A percentile compares a stretch with the other conserved stretches of the same genome.
Evolutionary conservation across 2,888 invertebrate genomes (phyloP).

Genomic region (Heliconius charithonia): DNA sequence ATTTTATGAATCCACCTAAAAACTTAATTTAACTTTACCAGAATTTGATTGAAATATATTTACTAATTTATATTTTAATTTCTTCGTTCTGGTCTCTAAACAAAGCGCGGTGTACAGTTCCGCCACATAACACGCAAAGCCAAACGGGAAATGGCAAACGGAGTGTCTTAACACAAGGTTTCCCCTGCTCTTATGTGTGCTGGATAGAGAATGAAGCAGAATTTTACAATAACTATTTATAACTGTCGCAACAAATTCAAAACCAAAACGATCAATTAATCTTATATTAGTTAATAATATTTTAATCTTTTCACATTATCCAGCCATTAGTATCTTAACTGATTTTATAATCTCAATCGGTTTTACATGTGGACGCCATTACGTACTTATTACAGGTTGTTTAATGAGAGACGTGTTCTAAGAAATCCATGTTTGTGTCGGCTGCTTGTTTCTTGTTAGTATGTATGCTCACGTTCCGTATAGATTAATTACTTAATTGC

Average conservation of each 20-base stretch:
- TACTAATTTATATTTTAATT: too few relatives aligned
- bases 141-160: too few relatives aligned
- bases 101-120: too few relatives aligned
- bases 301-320: constrained; percentile 10
- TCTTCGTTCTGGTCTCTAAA: too few relatives aligned
- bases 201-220: too few relatives aligned
- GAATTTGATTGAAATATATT: too few relatives aligned
- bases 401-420: constrained; percentile 42
- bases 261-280: not conserved
- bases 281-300: not conserved
- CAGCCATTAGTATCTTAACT: constrained; percentile 21
- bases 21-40: too few relatives aligned
- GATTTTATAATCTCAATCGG: constrained; percentile 32
- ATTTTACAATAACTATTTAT: not conserved
- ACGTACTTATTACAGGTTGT: constrained; percentile 33
- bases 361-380: constrained; percentile 39
- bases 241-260: constrained; percentile 18
- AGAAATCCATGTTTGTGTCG: constrained; percentile 46
- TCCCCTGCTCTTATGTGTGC: too few relatives aligned
- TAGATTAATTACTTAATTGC: constrained; percentile 47
- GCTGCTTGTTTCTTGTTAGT: constrained; percentile 18
- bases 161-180: too few relatives aligned
- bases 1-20: too few relatives aligned
- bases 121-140: too few relatives aligned
- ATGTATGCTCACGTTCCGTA: constrained; percentile 45